Evolutionary conservation across 2,797 vertebrate genomes (phyloP), one percentile per base, ranked within the genome.

Genomic region (Muraenolepis orangiensis): DNA sequence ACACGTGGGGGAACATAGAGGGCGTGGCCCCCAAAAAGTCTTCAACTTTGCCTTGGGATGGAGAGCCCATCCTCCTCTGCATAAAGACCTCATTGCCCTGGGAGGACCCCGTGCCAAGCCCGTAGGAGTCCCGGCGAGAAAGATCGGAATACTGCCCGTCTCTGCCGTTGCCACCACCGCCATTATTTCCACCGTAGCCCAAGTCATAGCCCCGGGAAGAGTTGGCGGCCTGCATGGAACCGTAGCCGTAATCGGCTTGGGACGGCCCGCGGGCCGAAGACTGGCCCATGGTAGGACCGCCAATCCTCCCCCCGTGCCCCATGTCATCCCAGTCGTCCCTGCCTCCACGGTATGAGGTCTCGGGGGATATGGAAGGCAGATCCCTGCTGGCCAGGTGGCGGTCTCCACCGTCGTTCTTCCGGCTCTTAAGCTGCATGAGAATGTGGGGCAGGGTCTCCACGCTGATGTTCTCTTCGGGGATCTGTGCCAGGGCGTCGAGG

Each of bases 21-120:
- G 94, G 94, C 84, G 78, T 80, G 79, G 89, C 87, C 88, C 93
- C 94, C 88, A 94, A 90, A 90, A 93, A 94, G 91, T 94, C 94
- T 76, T 93, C 92, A 77, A 94, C 81, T 86, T 94, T 93, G 72
- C 93, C 91, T 3, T 90, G 90, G 36, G 93, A 92, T 0, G 93
- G 92, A n/a, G 83, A 82, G 66, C 92, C 92, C 64, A 91, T 89
- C 81, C 93, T 89, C 78, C 90, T 79, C 82, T 90, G 87, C 91
- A 91, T 86, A 82, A 93, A 93, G 82, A 87, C 51, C 16, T 86
- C 30, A 23, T 91, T 86, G 0, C 92, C 87, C 0, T 81, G 64
- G 1, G 87, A 32, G 0, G 87, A 70, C 18, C 87, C 90, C 87
- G 92, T 85, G 76, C 89, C 74, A 14, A 89, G 79, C 11, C 87